A percentile compares a stretch with the other conserved stretches of the same genome.
Evolutionary conservation across 37 sponge, comb jelly and placozoan species (phyloP).

Genomic region (Crambe crambe): DNA sequence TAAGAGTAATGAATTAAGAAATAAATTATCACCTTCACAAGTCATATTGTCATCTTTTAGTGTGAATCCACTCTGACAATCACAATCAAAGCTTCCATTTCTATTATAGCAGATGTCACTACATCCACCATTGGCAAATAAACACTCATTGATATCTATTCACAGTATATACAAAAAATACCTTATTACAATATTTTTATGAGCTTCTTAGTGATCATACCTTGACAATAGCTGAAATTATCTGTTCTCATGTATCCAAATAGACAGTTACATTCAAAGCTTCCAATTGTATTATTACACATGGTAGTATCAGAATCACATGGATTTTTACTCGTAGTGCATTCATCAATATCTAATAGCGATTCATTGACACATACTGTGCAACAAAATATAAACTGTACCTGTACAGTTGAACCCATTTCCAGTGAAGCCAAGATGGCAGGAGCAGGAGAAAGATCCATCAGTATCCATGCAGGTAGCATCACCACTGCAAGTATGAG

Average conservation of each 20-base stretch:
- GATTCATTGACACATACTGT: too few species aligned
- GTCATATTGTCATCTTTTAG: constrained; percentile 3
- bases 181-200: too few species aligned
- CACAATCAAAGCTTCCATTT: constrained; percentile 11
- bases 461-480: constrained; percentile 42
- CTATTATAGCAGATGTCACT: constrained; percentile 8
- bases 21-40: background rate
- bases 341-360: background rate
- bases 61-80: constrained; percentile 17
- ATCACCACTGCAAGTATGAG: constrained; percentile 23
- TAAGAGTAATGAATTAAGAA: too few species aligned
- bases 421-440: constrained; percentile 21
- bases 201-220: too few species aligned
- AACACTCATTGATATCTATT: constrained; percentile 68
- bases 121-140: constrained; percentile 21
- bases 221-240: background rate
- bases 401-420: background rate
- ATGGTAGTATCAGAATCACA: constrained; percentile 4
- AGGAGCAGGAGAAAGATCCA: constrained; percentile 46
- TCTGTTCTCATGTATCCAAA: background rate
- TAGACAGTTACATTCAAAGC: background rate
- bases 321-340: background rate
- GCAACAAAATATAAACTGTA: background rate
- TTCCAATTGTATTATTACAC: constrained; percentile 21
- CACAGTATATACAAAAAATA: too few species aligned